phyloP scores from a whole-genome alignment of 1,140 invertebrate genomes.

The Argopecten irradians region DNA sequence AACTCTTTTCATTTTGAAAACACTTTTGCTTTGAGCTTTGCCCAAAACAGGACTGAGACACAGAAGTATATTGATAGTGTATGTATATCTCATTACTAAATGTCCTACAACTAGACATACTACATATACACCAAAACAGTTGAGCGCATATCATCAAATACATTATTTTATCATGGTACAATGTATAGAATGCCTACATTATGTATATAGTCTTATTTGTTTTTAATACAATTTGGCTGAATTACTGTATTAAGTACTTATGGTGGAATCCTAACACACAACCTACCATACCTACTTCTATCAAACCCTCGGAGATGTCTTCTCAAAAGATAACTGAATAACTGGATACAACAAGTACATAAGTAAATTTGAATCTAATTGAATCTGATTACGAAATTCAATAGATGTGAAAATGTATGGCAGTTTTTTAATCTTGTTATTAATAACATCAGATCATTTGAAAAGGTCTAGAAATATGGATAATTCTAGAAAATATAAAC shows the following conservation, averaged over 20 bases:
- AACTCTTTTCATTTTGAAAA: not conserved
- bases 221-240: not conserved
- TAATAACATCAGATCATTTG: not conserved
- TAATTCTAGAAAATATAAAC: too few species aligned
- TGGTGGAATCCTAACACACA: not conserved
- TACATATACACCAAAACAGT: not conserved
- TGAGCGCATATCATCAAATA: not conserved
- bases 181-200: not conserved
- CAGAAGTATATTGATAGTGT: not conserved
- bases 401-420: not conserved
- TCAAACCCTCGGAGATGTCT: not conserved
- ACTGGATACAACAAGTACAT: not conserved
- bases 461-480: too few species aligned
- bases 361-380: not conserved
- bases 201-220: not conserved
- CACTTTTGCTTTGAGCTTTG: not conserved
- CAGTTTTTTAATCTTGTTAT: not conserved
- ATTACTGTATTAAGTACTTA: not conserved
- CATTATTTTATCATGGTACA: not conserved
- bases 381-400: not conserved
- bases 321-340: not conserved
- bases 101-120: not conserved
- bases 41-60: constrained; percentile 14
- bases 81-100: not conserved
- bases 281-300: not conserved